Base-by-base conservation (phyloP, 2,888 invertebrate species). In the Campoplex nolae region DNA sequence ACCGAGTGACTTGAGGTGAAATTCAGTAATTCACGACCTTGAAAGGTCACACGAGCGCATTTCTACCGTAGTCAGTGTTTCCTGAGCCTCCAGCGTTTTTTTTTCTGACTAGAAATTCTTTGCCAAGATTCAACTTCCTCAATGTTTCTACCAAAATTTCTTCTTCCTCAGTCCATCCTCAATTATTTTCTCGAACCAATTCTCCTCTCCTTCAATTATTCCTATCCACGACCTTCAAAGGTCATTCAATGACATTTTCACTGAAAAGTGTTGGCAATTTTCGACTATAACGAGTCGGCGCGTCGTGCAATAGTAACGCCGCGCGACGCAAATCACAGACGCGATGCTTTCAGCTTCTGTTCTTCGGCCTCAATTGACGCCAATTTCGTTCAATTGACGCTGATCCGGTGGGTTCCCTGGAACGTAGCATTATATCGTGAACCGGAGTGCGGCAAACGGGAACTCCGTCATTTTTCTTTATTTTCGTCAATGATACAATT, bases 341-440 rank as follows among this genome's bases (percentile, higher is more conserved):
- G 83, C 83, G 83, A 83, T 84, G 83, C 85, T 82, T 88, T 67
- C 70, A 45, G 74, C 75, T 62, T 87, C 90, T 83, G 88, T 91
- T 28, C 82, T 91, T 28, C 82, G 91, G 87, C 91, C 92, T 91
- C 92, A 94, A 94, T 94, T 94, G 92, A 87, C 89, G 90, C 86
- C 92, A 93, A 94, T 94, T 93, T 89, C 89, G 88, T 88, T 85
- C 93, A 93, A 93, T 93, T 93, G 91, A 77, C 89, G 88, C 73
- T 86, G 84, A 86, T 86, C 85, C 86, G 82, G 80, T 84, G 11
- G 76, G 58, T 78, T 76, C 62, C 70, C 84, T 23, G 75, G 77
- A 78, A 62, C 75, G 54, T 23, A 62, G 32, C 45, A 16, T 70
- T 51, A 70, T 56, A 71, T 35, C 45, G 32, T 48, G 32, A 54